Percentiles rank a stretch among this genome's conserved stretches.
phyloP scores from a whole-genome alignment of 1,140 invertebrate species.

The Drosophila lacteicornis region DNA sequence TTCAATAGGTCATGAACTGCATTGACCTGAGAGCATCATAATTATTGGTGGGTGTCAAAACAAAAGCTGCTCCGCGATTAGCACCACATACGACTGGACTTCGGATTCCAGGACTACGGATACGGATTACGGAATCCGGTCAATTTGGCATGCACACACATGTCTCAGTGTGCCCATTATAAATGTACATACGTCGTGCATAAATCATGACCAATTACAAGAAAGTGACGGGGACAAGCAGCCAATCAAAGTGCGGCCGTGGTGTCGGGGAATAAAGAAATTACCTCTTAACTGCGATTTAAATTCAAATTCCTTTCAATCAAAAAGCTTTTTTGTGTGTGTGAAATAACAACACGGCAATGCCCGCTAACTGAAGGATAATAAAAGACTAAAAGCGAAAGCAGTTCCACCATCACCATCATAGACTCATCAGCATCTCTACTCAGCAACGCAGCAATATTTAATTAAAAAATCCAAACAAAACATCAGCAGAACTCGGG shows the following conservation, averaged over 20 bases:
- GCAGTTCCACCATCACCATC: conserved; percentile 18
- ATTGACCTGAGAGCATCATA: conserved; percentile 72
- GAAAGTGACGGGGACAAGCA: conserved; percentile 11
- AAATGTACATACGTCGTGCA: conserved; percentile 13
- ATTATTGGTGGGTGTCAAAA: conserved; percentile 50
- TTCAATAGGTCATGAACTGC: conserved; percentile 78
- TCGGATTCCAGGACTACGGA: not conserved
- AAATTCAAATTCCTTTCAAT: conserved; percentile 10
- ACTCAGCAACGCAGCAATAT: conserved; percentile 2
- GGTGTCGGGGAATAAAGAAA: conserved; percentile 13
- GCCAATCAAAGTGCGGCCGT: conserved; percentile 10
- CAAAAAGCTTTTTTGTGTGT: conserved; percentile 6
- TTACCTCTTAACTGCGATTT: conserved; percentile 12
- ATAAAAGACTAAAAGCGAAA: conserved; percentile 27
- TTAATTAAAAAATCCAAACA: not conserved
- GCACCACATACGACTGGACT: conserved; percentile 1
- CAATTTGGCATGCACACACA: not conserved
- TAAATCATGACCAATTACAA: conserved; percentile 32
- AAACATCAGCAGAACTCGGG: not conserved
- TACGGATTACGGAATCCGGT: conserved; percentile 10
- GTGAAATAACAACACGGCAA: conserved; percentile 37
- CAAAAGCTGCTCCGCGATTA: conserved; percentile 11
- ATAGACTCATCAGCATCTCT: conserved; percentile 10
- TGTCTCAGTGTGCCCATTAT: not conserved
- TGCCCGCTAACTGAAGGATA: conserved; percentile 19